phyloP scores from a whole-genome alignment of 2,113 vertebrate species.

The Vombatus ursinus region DNA sequence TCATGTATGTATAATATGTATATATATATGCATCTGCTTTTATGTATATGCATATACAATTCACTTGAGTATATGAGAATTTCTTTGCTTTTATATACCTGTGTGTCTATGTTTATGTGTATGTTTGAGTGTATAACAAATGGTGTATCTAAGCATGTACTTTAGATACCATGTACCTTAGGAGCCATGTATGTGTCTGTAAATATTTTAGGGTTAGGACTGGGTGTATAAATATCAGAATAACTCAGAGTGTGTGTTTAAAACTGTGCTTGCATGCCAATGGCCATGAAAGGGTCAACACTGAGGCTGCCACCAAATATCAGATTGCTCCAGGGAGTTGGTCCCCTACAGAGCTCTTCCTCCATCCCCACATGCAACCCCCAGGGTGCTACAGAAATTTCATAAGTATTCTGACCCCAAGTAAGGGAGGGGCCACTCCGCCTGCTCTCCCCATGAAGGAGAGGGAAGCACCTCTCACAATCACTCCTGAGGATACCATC shows the following conservation, averaged over 20 bases:
- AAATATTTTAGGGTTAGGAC: background rate
- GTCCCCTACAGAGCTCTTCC: background rate
- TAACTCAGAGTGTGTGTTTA: background rate
- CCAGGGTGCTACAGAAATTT: background rate
- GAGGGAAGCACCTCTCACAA: background rate
- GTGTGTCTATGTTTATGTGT: background rate
- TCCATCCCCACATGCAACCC: background rate
- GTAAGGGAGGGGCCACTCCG: background rate
- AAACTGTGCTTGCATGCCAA: background rate
- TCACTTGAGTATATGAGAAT: background rate
- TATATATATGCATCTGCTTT: background rate
- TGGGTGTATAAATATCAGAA: background rate
- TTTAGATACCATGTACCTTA: background rate
- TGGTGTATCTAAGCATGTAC: background rate
- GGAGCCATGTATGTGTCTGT: background rate
- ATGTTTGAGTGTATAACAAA: background rate
- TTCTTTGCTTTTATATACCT: background rate
- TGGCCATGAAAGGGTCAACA: background rate
- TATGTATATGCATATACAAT: background rate
- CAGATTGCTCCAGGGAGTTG: background rate
- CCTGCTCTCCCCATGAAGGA: background rate
- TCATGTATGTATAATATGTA: too few relatives aligned
- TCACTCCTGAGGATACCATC: background rate
- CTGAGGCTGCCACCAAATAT: background rate
- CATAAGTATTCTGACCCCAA: background rate